Conservation (phyloP, 2,797 vertebrate species). For the Clarias laeviceps region DNA sequence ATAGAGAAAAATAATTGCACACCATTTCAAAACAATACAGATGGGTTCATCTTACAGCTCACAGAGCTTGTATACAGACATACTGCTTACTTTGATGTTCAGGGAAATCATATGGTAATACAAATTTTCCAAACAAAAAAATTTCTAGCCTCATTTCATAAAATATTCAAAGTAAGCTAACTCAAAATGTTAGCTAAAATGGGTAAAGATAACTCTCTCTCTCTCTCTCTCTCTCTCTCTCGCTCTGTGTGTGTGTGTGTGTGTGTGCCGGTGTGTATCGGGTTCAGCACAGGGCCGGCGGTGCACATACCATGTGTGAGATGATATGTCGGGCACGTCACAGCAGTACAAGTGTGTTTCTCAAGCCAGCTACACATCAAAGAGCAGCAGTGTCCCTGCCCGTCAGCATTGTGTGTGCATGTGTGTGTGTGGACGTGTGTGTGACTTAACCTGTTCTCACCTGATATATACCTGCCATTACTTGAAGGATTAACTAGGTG, state of each 20-base stretch:
- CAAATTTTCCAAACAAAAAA: neutral
- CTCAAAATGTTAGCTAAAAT: neutral
- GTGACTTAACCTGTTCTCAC: conserved; percentile 71
- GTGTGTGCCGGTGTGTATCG: conserved; percentile 4
- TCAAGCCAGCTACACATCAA: conserved; percentile 69
- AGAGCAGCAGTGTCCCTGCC: conserved; percentile 53
- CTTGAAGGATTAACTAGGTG: conserved; percentile 59
- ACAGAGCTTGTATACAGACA: neutral
- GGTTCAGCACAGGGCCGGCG: conserved; percentile 13
- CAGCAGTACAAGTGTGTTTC: conserved; percentile 56
- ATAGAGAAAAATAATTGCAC: conserved; percentile 12
- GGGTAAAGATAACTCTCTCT: neutral
- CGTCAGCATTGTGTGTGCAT: conserved; percentile 43
- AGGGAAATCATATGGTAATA: neutral
- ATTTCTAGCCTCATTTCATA: neutral
- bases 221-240: too few species aligned
- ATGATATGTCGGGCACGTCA: conserved; percentile 64
- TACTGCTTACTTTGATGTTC: neutral
- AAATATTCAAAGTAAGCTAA: neutral
- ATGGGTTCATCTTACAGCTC: neutral
- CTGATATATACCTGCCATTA: conserved; percentile 65
- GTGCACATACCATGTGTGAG: conserved; percentile 61
- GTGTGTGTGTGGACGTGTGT: conserved; percentile 42
- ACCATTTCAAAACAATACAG: neutral
- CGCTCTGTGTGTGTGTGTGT: neutral